Percentiles rank a stretch among this genome's conserved stretches.
phyloP scores from a whole-genome alignment of 2,888 invertebrate species.

The Carcina quercana region DNA sequence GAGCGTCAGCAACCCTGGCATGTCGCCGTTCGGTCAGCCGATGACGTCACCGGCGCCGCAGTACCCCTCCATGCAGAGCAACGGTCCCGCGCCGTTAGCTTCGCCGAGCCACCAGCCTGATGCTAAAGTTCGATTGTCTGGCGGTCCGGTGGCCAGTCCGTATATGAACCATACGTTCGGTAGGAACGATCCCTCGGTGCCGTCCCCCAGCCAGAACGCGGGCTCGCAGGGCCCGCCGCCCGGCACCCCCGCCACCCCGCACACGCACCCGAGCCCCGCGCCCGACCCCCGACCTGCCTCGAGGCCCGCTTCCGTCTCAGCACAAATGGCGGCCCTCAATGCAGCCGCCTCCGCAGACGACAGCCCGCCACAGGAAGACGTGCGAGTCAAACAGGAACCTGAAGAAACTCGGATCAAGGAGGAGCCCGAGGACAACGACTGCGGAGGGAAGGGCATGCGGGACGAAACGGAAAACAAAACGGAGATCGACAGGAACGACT shows the following conservation, averaged over 20 bases:
- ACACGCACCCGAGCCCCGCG: constrained; percentile 55
- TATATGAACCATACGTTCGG: constrained; percentile 60
- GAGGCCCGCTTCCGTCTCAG: constrained; percentile 68
- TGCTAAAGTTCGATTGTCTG: constrained; percentile 72
- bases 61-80: constrained; percentile 73
- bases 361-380: constrained; percentile 75
- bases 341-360: constrained; percentile 79
- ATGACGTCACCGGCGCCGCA: constrained; percentile 76
- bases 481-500: constrained; percentile 49
- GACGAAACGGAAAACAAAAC: constrained; percentile 77
- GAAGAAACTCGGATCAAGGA: constrained; percentile 81
- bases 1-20: constrained; percentile 76
- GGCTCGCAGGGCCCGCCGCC: constrained; percentile 25
- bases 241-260: constrained; percentile 21
- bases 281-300: constrained; percentile 38
- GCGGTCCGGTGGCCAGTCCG: constrained; percentile 68
- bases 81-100: constrained; percentile 73
- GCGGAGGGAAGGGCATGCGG: constrained; percentile 76
- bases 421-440: constrained; percentile 74
- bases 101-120: constrained; percentile 72
- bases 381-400: constrained; percentile 80
- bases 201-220: constrained; percentile 59
- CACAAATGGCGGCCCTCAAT: constrained; percentile 80
- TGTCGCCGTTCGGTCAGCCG: constrained; percentile 82
- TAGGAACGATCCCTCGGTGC: constrained; percentile 34